These are phyloP conservation scores for Opisthograptis luteolata DNA, from an alignment of 2,888 invertebrate genomes.

Conservation along the genomic window DNA sequence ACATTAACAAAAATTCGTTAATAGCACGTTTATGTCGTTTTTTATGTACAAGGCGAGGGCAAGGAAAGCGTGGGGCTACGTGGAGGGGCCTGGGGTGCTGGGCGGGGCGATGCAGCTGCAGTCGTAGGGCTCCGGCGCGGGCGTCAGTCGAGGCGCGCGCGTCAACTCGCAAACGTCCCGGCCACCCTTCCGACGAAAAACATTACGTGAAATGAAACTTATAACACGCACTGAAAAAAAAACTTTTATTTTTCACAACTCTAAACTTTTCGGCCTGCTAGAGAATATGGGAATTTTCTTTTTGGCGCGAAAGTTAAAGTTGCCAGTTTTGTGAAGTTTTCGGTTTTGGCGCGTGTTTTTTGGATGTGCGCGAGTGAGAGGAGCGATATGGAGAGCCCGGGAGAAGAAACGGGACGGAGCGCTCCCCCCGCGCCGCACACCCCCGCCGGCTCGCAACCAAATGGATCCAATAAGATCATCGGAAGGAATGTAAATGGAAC, in stretches of 20 bases:
- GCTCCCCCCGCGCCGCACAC: conserved; percentile 70
- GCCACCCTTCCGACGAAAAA: conserved; percentile 52
- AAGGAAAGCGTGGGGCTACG: conserved; percentile 71
- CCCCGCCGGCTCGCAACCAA: conserved; percentile 74
- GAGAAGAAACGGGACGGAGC: conserved; percentile 78
- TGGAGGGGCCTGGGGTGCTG: conserved; percentile 75
- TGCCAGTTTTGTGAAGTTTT: conserved; percentile 65
- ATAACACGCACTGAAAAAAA: conserved; percentile 18
- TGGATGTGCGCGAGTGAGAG: conserved; percentile 80
- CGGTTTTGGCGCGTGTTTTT: conserved; percentile 73
- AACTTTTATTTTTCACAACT: background rate
- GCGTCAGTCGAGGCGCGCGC: conserved; percentile 74
- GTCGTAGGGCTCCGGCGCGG: conserved; percentile 65
- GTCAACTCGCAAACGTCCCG: conserved; percentile 65
- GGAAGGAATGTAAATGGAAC: conserved; percentile 87
- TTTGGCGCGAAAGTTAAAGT: conserved; percentile 34
- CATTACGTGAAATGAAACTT: conserved; percentile 38
- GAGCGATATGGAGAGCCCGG: conserved; percentile 78
- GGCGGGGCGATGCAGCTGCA: conserved; percentile 80
- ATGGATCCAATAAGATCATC: conserved; percentile 86
- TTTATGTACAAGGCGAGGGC: conserved; percentile 68
- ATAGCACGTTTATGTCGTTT: conserved; percentile 52
- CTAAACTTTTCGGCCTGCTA: conserved; percentile 14
- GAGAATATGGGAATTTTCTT: conserved; percentile 33
- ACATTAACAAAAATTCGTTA: conserved; percentile 54